Evolutionary conservation across 2,113 vertebrate genomes (phyloP).

Genomic region (Microtus pennsylvanicus): DNA sequence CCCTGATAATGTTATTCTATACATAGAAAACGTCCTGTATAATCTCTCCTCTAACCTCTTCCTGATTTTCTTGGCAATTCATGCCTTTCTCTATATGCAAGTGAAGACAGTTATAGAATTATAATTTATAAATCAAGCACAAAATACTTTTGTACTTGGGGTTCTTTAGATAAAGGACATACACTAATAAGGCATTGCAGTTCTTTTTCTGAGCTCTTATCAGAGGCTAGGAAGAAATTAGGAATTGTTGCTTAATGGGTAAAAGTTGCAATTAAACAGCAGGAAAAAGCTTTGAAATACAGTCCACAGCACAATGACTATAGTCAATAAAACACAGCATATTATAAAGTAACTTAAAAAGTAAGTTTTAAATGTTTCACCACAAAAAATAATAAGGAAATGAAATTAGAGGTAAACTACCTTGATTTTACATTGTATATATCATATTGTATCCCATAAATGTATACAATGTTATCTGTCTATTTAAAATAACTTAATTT

Average conservation of each 20-base stretch:
- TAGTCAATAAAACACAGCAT: not conserved
- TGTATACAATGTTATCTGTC: not conserved
- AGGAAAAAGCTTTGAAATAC: not conserved
- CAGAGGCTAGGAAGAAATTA: not conserved
- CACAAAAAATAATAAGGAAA: not conserved
- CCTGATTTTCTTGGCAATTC: slow-evolving; percentile 12
- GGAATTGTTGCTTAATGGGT: not conserved
- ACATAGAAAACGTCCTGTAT: not conserved
- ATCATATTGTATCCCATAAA: not conserved
- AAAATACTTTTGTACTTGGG: slow-evolving; percentile 15
- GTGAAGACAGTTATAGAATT: slow-evolving; percentile 37
- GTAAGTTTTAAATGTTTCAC: slow-evolving; percentile 27
- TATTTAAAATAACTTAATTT: not conserved
- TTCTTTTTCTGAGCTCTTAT: not conserved
- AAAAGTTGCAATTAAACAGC: not conserved
- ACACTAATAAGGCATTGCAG: slow-evolving; percentile 4
- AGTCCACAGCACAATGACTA: not conserved
- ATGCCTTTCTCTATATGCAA: slow-evolving; percentile 19
- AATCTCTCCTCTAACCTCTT: slow-evolving; percentile 17
- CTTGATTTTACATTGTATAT: not conserved
- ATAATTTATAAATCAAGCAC: slow-evolving; percentile 18
- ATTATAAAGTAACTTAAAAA: not conserved
- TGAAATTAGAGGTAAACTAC: not conserved
- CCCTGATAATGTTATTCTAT: not conserved
- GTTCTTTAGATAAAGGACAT: not conserved